These are phyloP conservation scores for Acropora yongei DNA, from an alignment of 64 coral and sea anemone species.

Conservation along the genomic window DNA sequence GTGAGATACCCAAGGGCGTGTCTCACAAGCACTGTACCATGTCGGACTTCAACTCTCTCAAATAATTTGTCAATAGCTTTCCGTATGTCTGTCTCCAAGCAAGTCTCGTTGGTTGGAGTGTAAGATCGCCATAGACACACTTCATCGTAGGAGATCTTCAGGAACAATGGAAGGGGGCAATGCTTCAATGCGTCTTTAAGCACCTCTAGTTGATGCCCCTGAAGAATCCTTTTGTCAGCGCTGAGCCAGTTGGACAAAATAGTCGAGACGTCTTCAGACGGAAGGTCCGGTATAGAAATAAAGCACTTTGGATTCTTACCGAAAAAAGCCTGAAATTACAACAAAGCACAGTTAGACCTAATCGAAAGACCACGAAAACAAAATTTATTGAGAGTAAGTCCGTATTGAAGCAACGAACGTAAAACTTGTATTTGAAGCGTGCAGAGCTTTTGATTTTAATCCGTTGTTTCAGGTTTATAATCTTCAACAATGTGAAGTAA, in stretches of 20 bases:
- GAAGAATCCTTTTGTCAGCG: slow-evolving; percentile 47
- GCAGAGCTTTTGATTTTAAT: too few species aligned
- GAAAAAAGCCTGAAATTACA: slow-evolving; percentile 49
- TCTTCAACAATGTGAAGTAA: not conserved
- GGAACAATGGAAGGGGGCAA: slow-evolving; percentile 84
- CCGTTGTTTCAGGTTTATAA: not conserved
- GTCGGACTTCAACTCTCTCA: slow-evolving; percentile 66
- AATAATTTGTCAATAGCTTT: slow-evolving; percentile 77
- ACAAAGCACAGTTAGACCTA: not conserved
- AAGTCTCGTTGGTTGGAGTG: slow-evolving; percentile 37
- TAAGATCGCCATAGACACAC: slow-evolving; percentile 81
- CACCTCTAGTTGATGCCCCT: slow-evolving; percentile 42
- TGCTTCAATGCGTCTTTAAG: slow-evolving; percentile 66
- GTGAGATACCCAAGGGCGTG: slow-evolving; percentile 89
- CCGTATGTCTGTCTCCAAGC: slow-evolving; percentile 61
- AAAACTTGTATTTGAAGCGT: too few species aligned
- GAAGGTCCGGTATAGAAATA: slow-evolving; percentile 59
- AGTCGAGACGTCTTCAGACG: slow-evolving; percentile 58
- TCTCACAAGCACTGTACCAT: slow-evolving; percentile 72
- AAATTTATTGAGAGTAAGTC: too few species aligned
- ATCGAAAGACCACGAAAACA: not conserved
- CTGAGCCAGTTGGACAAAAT: slow-evolving; percentile 82
- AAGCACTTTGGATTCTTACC: slow-evolving; percentile 72
- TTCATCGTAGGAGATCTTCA: slow-evolving; percentile 89
- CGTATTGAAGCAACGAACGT: too few species aligned